Base-by-base conservation (phyloP, 2,113 vertebrate species). In the Odontophorus gujanensis region DNA sequence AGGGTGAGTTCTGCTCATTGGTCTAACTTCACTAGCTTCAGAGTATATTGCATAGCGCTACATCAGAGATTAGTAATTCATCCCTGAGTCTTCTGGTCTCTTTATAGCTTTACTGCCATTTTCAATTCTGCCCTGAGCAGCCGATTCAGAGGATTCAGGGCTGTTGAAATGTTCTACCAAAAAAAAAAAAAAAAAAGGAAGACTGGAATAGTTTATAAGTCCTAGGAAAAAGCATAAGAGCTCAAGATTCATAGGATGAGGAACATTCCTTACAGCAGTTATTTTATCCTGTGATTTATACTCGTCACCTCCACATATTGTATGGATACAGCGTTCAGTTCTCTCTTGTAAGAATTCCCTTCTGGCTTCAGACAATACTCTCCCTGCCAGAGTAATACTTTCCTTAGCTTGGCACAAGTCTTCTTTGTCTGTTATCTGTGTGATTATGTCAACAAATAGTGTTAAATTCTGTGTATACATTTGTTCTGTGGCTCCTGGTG, bases 201-300 rank as follows among this genome's bases (percentile, higher is more conserved):
- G 25, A 89, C 91, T 89, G 67, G 87, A 94, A 92, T 77, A 80
- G 84, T 96, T 93, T 95, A 92, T 96, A 96, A 95, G 92, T 96
- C 92, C 87, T 91, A 74, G 78, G 71, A 96, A 42, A 26, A 79
- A 96, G 63, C 50, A 77, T 66, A 92, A 94, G 84, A 83, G 75
- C 30, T 61, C 77, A 93, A 82, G 78, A 80, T 77, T 85, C 82
- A 81, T 80, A 91, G 92, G 92, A 94, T 84, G 93, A 76, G 81
- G 40, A 84, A 30, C 53, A 81, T 90, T 93, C 90, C 93, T 96
- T 90, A 94, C 80, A 89, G 89, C 0, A 0, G 81, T 96, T 95
- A 87, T 74, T 95, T 95, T 92, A 95, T 92, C 75, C 63, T 71
- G 67, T 95, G 92, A 93, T 96, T 95, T 95, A 96, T 89, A 74